Conservation (phyloP, 1,140 invertebrate genomes). For the Hormaphis cornu region DNA sequence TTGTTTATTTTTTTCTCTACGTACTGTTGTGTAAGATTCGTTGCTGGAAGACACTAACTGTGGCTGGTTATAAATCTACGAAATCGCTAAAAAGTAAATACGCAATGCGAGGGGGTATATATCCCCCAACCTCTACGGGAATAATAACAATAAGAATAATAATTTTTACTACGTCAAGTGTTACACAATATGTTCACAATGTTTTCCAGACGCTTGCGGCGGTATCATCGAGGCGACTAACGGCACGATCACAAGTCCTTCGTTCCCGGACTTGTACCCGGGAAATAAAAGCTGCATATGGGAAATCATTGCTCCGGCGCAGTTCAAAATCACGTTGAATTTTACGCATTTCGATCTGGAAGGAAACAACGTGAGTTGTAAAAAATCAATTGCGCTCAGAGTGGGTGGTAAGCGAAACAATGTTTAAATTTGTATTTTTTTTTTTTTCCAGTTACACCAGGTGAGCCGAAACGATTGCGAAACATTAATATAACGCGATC, state of each 20-base stretch:
- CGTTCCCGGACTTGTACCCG: conserved; percentile 90
- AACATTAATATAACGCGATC: too few relatives aligned
- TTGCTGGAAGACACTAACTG: too few relatives aligned
- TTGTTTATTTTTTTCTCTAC: too few relatives aligned
- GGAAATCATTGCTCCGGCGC: conserved; percentile 88
- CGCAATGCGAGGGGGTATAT: too few relatives aligned
- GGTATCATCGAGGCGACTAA: conserved; percentile 77
- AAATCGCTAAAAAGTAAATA: too few relatives aligned
- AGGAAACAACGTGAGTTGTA: conserved; percentile 72
- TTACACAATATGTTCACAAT: neutral
- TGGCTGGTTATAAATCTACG: too few relatives aligned
- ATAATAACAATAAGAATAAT: neutral
- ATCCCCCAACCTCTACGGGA: too few relatives aligned
- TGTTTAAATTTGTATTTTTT: neutral
- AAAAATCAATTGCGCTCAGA: too few relatives aligned
- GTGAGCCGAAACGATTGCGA: conserved; percentile 12
- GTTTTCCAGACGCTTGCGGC: conserved; percentile 86
- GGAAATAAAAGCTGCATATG: conserved; percentile 92
- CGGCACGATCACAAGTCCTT: conserved; percentile 89
- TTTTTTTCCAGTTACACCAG: conserved; percentile 35
- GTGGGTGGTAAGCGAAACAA: too few relatives aligned
- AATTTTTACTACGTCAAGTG: neutral
- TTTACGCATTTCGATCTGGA: conserved; percentile 97
- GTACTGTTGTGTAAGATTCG: too few relatives aligned
- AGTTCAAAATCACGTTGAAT: conserved; percentile 89